Base-by-base conservation (phyloP, 1,140 invertebrate genomes). In the Apis florea region DNA sequence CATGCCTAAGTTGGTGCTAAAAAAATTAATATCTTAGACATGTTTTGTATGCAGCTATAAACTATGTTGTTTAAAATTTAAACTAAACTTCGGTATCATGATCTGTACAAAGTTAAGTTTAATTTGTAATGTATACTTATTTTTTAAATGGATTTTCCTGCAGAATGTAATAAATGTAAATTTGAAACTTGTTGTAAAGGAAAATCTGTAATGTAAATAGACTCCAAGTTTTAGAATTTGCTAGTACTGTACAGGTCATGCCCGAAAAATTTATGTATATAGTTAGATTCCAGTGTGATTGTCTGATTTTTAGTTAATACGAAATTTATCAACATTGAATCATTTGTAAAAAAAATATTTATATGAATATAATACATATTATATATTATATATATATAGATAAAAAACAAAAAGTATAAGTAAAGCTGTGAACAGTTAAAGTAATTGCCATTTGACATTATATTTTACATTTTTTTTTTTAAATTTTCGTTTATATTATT, bases 1-100 rank as follows among this genome's bases (percentile, higher is more conserved):
- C 31, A 74, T 81, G 82, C 67, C 61, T 83, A 85, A 58, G 49
- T 54, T 86, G 85, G 85, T 86, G 85, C 85, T 86, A 83, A 85
- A 79, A 79, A 79, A 61, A 68, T 80, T 66, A 79, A 81, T 81
- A 81, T 74, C 74, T 75, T 75, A 68, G 47, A 75, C 51, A 66
- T 67, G 72, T 75, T 75, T 81, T 73, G 11, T 72, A 73, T 56
- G 69, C 69, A 54, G 49, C 26, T 79, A 51, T 26, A 31, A 79
- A 63, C 58, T 72, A 15, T 47, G 63, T 75, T 81, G 53, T 75
- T 81, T 68, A 56, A 75, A 58, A 19, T 72, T 72, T 24, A n/a
- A 53, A 63, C 24, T 63, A 49, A 63, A 51, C 31, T 17, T 56
- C 24, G 15, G 19, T n/a, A 66, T 21, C 49, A 24, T 81, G 72